phyloP scores from a whole-genome alignment of 2,113 vertebrate genomes.

The Vidua chalybeata region DNA sequence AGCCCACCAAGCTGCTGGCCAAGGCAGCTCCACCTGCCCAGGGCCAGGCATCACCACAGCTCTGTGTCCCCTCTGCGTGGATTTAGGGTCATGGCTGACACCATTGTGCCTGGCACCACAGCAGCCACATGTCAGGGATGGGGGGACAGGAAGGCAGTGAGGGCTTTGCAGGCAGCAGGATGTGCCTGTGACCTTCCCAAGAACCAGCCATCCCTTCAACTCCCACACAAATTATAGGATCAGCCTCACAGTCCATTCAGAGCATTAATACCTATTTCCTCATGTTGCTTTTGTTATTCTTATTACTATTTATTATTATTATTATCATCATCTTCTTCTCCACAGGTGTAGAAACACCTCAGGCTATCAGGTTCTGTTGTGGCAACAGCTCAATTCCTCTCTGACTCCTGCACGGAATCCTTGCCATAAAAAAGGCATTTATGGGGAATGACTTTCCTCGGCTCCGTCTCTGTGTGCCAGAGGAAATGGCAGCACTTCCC shows the following conservation, averaged over 20 bases:
- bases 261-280: neutral
- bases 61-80: neutral
- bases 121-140: neutral
- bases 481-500: neutral
- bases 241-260: neutral
- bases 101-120: rapidly evolving
- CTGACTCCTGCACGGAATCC: neutral
- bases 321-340: neutral
- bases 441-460: neutral
- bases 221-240: neutral
- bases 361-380: neutral
- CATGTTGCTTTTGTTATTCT: neutral
- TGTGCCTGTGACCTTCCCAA: rapidly evolving
- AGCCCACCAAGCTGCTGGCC: neutral
- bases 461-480: neutral
- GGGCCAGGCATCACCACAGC: rapidly evolving
- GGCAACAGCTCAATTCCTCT: neutral
- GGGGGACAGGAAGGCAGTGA: neutral
- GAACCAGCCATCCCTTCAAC: neutral
- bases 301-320: neutral
- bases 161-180: neutral
- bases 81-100: neutral
- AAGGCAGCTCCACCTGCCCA: neutral
- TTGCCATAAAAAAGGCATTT: neutral
- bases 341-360: neutral